Evolutionary conservation across 1,140 invertebrate genomes (phyloP).

Genomic region (Hirudo medicinalis): DNA sequence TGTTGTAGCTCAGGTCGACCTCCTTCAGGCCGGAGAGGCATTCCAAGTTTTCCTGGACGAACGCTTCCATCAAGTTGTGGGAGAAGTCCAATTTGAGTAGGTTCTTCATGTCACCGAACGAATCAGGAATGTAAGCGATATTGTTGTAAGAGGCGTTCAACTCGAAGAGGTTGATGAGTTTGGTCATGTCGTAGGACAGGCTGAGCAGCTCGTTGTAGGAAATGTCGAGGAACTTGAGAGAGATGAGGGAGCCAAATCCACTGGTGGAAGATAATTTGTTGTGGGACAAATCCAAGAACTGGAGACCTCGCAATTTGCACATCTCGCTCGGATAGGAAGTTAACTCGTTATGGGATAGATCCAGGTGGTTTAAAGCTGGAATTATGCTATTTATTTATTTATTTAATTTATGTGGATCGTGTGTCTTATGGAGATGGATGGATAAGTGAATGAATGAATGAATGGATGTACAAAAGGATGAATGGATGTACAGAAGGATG

Average conservation of each 20-base stretch:
- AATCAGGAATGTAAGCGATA: slow-evolving; percentile 19
- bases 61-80: slow-evolving; percentile 33
- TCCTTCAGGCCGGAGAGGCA: slow-evolving; percentile 32
- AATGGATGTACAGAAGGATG: slow-evolving; percentile 27
- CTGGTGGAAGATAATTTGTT: slow-evolving; percentile 32
- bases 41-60: slow-evolving; percentile 36
- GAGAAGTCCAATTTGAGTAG: slow-evolving; percentile 23
- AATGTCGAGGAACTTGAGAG: slow-evolving; percentile 28
- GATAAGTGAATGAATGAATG: slow-evolving; percentile 27
- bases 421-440: too few species aligned
- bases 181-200: slow-evolving; percentile 28
- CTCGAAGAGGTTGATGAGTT: slow-evolving; percentile 29
- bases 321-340: slow-evolving; percentile 29
- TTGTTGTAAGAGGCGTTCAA: slow-evolving; percentile 30
- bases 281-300: slow-evolving; percentile 32
- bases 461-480: slow-evolving; percentile 23
- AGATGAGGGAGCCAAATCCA: slow-evolving; percentile 27
- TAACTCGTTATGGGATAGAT: slow-evolving; percentile 32
- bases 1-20: slow-evolving; percentile 34
- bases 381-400: too few species aligned
- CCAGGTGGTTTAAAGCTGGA: slow-evolving; percentile 27
- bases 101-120: slow-evolving; percentile 17
- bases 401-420: too few species aligned
- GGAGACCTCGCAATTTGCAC: slow-evolving; percentile 32
- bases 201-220: slow-evolving; percentile 32